A percentile compares a stretch with the other conserved stretches of the same genome.
phyloP scores from a whole-genome alignment of 2,797 vertebrate genomes.

The Gobionotothen gibberifrons region DNA sequence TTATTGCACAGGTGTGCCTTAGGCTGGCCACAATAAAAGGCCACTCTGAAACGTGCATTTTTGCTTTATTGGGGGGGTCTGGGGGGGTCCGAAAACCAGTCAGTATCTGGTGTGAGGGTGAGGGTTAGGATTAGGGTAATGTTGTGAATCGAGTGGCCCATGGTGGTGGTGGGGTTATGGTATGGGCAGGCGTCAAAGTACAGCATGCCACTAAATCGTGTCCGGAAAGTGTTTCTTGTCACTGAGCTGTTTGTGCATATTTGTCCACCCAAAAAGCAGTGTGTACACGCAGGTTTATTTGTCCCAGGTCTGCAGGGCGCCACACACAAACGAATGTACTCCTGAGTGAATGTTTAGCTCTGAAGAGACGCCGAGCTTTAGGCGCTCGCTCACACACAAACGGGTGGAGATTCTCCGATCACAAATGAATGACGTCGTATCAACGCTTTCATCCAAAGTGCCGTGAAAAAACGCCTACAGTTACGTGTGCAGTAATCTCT shows the following conservation, averaged over 20 bases:
- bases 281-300: background rate
- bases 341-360: constrained; percentile 36
- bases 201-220: background rate
- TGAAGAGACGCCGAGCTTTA: constrained; percentile 20
- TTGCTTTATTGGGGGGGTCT: too few species aligned
- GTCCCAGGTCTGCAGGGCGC: constrained; percentile 28
- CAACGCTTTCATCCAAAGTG: constrained; percentile 49
- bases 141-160: too few species aligned
- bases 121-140: too few species aligned
- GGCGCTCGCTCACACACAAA: constrained; percentile 34
- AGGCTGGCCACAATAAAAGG: too few species aligned
- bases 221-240: background rate
- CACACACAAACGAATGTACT: constrained; percentile 62
- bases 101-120: too few species aligned
- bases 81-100: too few species aligned
- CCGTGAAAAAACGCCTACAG: constrained; percentile 40
- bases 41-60: too few species aligned
- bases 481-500: constrained; percentile 38
- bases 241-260: rapidly evolving
- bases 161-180: too few species aligned
- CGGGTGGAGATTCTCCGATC: constrained; percentile 64
- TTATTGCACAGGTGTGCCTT: too few species aligned
- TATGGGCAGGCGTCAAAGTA: too few species aligned
- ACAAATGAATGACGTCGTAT: constrained; percentile 39
- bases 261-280: background rate